Evolutionary conservation across 2,888 invertebrate genomes (phyloP).

Genomic region (Caenorhabditis drosophilae): DNA sequence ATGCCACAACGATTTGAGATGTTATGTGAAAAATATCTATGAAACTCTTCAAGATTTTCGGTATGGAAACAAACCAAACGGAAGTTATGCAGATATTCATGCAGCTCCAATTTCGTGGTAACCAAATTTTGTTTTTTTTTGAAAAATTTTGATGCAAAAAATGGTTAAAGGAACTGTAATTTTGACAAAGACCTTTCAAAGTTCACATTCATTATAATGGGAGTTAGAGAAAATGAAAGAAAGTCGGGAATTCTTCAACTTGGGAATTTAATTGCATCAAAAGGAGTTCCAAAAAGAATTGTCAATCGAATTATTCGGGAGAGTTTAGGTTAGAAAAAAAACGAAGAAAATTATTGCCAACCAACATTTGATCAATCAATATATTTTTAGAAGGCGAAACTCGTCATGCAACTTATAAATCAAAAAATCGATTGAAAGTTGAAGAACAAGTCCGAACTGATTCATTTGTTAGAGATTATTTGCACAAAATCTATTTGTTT

Average conservation of each 20-base stretch:
- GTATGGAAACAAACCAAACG: neutral
- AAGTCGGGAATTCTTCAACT: too few relatives aligned
- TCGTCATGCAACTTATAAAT: constrained; percentile 9
- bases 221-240: constrained; percentile 1
- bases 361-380: neutral
- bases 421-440: constrained; percentile 3
- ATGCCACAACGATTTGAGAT: constrained; percentile 11
- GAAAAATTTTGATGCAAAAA: constrained; percentile 11
- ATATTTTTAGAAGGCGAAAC: constrained; percentile 15
- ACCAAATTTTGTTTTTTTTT: constrained; percentile 10
- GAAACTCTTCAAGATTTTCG: constrained; percentile 1
- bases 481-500: constrained; percentile 22
- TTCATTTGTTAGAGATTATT: constrained; percentile 10
- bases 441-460: constrained; percentile 11
- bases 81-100: neutral
- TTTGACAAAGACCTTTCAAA: too few relatives aligned
- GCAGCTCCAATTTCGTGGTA: constrained; percentile 1
- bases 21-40: constrained; percentile 8
- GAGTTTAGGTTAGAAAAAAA: too few relatives aligned
- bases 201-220: neutral
- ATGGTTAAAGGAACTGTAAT: constrained; percentile 3
- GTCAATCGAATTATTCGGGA: too few relatives aligned
- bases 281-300: too few relatives aligned
- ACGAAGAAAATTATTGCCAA: too few relatives aligned
- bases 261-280: too few relatives aligned